These are phyloP conservation scores for Coilia nasus DNA, from an alignment of 2,797 vertebrate genomes.

Conservation along the genomic window DNA sequence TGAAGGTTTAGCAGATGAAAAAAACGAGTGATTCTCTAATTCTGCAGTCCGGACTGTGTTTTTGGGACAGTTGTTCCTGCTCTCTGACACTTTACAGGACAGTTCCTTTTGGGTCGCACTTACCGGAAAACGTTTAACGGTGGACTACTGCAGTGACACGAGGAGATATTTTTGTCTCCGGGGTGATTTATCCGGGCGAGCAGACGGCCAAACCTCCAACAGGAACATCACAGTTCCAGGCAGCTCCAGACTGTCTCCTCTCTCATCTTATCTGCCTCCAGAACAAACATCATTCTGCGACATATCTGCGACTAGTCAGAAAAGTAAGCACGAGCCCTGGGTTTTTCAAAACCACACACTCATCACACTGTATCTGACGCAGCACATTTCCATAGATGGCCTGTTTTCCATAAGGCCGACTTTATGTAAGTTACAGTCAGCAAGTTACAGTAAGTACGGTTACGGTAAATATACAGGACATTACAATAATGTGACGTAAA, in stretches of 20 bases:
- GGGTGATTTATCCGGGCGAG: neutral
- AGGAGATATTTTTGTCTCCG: neutral
- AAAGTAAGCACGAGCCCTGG: neutral
- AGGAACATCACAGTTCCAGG: neutral
- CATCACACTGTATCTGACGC: neutral
- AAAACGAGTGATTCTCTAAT: too few relatives aligned
- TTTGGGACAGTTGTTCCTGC: neutral
- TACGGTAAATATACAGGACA: too few relatives aligned
- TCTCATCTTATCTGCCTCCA: neutral
- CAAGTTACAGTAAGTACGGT: too few relatives aligned
- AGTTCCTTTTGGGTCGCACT: neutral
- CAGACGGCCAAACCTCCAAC: neutral
- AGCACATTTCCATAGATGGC: neutral
- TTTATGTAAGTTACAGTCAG: too few relatives aligned
- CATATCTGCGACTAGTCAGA: neutral
- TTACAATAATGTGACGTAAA: too few relatives aligned
- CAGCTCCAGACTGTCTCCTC: neutral
- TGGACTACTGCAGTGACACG: neutral
- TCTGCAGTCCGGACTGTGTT: too few relatives aligned
- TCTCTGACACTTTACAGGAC: neutral
- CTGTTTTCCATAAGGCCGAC: neutral
- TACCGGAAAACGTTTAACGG: neutral
- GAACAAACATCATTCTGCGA: neutral
- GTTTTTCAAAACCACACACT: neutral
- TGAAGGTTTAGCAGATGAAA: too few relatives aligned